A percentile compares a stretch with the other conserved stretches of the same genome.
phyloP scores from a whole-genome alignment of 2,888 invertebrate species.

The Eristalis intricaria region DNA sequence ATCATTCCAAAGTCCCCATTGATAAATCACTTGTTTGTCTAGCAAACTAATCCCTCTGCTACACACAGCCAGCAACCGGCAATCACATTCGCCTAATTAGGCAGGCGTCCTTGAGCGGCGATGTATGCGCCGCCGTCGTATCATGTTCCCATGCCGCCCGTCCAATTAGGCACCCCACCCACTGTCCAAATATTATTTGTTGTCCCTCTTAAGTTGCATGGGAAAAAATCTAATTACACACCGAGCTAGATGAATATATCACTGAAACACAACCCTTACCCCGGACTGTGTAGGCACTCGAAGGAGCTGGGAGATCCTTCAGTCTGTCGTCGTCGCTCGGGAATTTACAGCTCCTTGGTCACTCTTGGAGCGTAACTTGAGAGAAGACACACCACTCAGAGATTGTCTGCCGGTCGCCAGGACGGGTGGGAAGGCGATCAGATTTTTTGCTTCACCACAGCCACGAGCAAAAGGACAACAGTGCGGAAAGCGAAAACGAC shows the following conservation, averaged over 20 bases:
- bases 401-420: neutral
- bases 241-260: neutral
- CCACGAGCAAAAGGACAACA: neutral
- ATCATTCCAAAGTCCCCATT: conserved; percentile 12
- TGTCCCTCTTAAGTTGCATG: conserved; percentile 8
- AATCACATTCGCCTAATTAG: conserved; percentile 30
- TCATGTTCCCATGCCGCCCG: conserved; percentile 19
- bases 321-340: conserved; percentile 4
- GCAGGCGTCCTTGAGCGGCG: conserved; percentile 17
- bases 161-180: neutral
- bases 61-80: neutral
- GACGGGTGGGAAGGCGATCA: neutral
- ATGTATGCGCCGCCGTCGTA: neutral
- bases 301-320: neutral
- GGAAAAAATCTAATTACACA: conserved; percentile 22
- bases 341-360: conserved; percentile 26
- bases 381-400: conserved; percentile 10
- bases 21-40: conserved; percentile 48
- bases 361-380: conserved; percentile 12
- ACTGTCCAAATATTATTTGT: conserved; percentile 42
- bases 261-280: neutral
- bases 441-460: neutral
- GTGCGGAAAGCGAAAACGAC: neutral
- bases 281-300: neutral
- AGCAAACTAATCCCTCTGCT: conserved; percentile 23